Evolutionary conservation across 1,140 invertebrate genomes (phyloP).

Genomic region (Magallana gigas): DNA sequence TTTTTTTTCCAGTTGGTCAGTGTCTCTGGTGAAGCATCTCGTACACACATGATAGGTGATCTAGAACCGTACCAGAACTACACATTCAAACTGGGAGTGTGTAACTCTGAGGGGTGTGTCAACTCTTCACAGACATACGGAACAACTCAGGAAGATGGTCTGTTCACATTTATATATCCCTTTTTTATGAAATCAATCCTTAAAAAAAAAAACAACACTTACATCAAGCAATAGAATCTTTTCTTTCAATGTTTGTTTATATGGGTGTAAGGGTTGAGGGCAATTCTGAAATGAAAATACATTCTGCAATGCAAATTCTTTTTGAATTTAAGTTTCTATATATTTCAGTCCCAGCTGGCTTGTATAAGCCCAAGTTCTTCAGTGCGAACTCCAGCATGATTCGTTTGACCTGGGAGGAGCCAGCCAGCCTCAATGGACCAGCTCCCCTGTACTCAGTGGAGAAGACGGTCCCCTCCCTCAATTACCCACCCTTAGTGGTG

Average conservation of each 20-base stretch:
- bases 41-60: constrained; percentile 59
- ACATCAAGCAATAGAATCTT: too few species aligned
- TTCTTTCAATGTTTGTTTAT: too few species aligned
- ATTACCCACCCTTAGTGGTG: constrained; percentile 73
- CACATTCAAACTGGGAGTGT: constrained; percentile 72
- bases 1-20: constrained; percentile 60
- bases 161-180: not conserved
- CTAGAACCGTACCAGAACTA: constrained; percentile 72
- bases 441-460: constrained; percentile 71
- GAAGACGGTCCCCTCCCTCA: constrained; percentile 73
- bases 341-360: constrained; percentile 70
- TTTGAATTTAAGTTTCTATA: too few species aligned
- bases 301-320: too few species aligned
- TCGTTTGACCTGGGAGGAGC: constrained; percentile 70
- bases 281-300: too few species aligned
- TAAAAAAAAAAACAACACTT: too few species aligned
- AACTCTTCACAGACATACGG: constrained; percentile 72
- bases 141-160: constrained; percentile 71
- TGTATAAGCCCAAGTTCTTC: constrained; percentile 66
- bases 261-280: too few species aligned
- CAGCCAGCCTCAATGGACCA: constrained; percentile 75
- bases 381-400: constrained; percentile 75
- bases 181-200: not conserved
- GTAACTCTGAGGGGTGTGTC: constrained; percentile 77
- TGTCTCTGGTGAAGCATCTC: constrained; percentile 50